Base-by-base conservation (phyloP, 2,113 vertebrate species). In the Boleophthalmus pectinirostris region DNA sequence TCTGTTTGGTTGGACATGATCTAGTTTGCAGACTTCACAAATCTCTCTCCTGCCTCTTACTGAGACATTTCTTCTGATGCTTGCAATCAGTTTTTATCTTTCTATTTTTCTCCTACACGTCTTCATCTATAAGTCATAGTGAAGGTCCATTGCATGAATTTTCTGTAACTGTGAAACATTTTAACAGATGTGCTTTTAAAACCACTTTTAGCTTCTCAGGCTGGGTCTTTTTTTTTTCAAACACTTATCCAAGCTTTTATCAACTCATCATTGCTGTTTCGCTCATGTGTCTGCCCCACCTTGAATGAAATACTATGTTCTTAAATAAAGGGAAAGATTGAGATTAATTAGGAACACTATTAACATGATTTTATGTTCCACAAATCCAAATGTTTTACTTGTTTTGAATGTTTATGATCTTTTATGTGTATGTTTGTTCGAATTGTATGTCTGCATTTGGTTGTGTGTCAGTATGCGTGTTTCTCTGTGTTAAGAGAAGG, bases 281-380 rank as follows among this genome's bases (percentile, higher is more conserved):
- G 54, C 29, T 45, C 56, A 2, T 53, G n/a, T 45, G 64, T 75
- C 66, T 68, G 16, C 67, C 71, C 66, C 74, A 63, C 84, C 46
- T 47, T 9, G 7, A 66, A 47, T 47, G 61, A 72, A 60, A 47
- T 64, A 3, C 49, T 53, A 57, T 60, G 45, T 73, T 64, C 33
- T 74, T 77, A 45, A 74, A 67, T 83, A 90, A 92, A 91, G 90
- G 90, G 90, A 92, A 86, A 74, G 9, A 54, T 25, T 33, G 25
- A 25, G 61, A 43, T 64, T 64, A 66, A 70, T 68, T 82, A 67
- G 45, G 66, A 88, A 89, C 78, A 87, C 82, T 76, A 60, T 80
- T 70, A 64, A 80, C 80, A 80, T 82, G 80, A 82, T 83, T 74
- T 72, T 67, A 51, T 83, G 74, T 88, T 88, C 47, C 77, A 69